Conservation (phyloP, 2,888 invertebrate species). For the Odontocerum albicorne region DNA sequence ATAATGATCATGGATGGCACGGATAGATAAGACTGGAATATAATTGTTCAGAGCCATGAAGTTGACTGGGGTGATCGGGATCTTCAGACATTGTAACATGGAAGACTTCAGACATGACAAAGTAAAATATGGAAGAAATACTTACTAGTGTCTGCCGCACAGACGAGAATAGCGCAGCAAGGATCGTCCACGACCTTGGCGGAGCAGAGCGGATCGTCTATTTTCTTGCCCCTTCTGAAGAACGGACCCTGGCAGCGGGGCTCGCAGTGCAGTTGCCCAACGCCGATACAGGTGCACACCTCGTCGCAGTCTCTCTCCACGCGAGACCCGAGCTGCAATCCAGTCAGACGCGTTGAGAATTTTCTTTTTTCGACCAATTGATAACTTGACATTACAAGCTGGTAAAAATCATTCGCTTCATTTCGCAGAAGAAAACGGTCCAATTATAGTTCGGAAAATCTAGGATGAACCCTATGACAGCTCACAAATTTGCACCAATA, state of each 20-base stretch:
- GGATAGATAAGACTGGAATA: too few relatives aligned
- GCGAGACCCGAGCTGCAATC: slow-evolving; percentile 65
- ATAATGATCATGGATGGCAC: too few relatives aligned
- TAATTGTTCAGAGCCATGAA: too few relatives aligned
- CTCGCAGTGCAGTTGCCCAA: slow-evolving; percentile 71
- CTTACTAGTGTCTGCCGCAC: slow-evolving; percentile 63
- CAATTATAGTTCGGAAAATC: too few relatives aligned
- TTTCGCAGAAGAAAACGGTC: too few relatives aligned
- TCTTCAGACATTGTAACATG: neutral
- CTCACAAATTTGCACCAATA: too few relatives aligned
- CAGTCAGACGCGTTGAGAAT: too few relatives aligned
- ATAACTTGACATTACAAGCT: too few relatives aligned
- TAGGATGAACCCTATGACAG: too few relatives aligned
- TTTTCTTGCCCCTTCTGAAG: slow-evolving; percentile 66
- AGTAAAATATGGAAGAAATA: neutral
- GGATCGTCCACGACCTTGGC: slow-evolving; percentile 71
- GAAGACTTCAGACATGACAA: neutral
- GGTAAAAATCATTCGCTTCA: too few relatives aligned
- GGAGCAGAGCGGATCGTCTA: slow-evolving; percentile 71
- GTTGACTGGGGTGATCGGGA: too few relatives aligned
- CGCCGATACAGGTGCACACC: slow-evolving; percentile 68
- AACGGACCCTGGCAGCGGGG: slow-evolving; percentile 71
- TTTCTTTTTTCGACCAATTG: too few relatives aligned
- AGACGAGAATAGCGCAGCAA: slow-evolving; percentile 70
- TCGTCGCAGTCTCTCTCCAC: slow-evolving; percentile 77